Evolutionary conservation across 2,113 vertebrate species (phyloP).

Genomic region (Microcebus jonahi): DNA sequence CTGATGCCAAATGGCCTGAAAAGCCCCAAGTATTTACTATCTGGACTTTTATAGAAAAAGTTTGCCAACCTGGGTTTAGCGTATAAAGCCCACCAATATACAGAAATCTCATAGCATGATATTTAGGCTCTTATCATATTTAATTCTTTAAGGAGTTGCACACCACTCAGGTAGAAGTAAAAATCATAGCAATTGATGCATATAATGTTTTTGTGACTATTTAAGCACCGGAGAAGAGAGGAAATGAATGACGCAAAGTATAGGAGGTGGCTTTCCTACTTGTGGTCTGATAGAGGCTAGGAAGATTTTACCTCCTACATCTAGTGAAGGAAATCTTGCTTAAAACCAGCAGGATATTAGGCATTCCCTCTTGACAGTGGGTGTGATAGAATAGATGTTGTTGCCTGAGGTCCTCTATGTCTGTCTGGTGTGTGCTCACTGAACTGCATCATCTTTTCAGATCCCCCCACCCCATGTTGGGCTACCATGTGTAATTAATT

Average conservation of each 20-base stretch:
- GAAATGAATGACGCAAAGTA: background rate
- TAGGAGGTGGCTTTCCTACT: background rate
- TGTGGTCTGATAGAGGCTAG: background rate
- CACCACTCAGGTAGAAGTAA: background rate
- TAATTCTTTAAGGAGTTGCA: constrained; percentile 29
- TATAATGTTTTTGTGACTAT: background rate
- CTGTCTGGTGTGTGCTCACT: background rate
- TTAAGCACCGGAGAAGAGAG: background rate
- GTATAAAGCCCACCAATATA: background rate
- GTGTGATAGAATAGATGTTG: background rate
- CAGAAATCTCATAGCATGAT: background rate
- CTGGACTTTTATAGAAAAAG: constrained; percentile 2
- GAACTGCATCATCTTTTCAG: background rate
- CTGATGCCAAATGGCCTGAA: background rate
- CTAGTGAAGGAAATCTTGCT: background rate
- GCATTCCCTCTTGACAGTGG: background rate
- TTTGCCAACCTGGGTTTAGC: background rate
- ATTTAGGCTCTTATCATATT: background rate
- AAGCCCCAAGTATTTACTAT: constrained; percentile 15
- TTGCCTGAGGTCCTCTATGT: background rate
- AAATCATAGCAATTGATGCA: background rate
- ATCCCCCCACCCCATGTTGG: background rate
- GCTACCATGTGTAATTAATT: background rate
- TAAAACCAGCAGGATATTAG: background rate
- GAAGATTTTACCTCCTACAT: background rate